Conservation (phyloP, 1,140 invertebrate genomes). For the Eupeodes corollae region DNA sequence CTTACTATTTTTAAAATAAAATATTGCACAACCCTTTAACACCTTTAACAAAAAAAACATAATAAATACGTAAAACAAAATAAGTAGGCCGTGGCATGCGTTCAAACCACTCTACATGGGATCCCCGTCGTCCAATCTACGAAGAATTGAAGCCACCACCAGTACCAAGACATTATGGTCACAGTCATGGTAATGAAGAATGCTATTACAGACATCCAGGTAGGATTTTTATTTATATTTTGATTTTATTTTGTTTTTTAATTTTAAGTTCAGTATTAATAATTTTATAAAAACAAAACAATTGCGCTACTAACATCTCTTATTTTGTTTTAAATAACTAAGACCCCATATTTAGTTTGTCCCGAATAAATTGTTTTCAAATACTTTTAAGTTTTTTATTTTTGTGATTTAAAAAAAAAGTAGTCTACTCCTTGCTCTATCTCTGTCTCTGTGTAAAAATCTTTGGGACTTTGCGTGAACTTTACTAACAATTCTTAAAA, state of each 20-base stretch:
- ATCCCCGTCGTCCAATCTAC: constrained; percentile 74
- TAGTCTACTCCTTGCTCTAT: too few species aligned
- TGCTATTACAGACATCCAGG: constrained; percentile 46
- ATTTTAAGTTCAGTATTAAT: neutral
- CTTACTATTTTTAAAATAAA: constrained; percentile 7
- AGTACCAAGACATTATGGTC: constrained; percentile 34
- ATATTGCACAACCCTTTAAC: constrained; percentile 6
- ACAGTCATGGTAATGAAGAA: constrained; percentile 44
- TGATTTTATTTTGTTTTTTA: constrained; percentile 1
- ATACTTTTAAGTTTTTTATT: too few species aligned
- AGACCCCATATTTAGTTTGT: too few species aligned
- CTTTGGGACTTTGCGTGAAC: too few species aligned
- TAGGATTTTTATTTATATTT: constrained; percentile 26
- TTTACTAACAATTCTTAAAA: too few species aligned
- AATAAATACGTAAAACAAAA: neutral
- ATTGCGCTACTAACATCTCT: too few species aligned
- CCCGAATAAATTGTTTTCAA: too few species aligned
- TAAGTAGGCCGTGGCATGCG: constrained; percentile 37
- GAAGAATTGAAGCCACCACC: constrained; percentile 62
- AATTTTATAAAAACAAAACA: neutral
- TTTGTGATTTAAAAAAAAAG: too few species aligned
- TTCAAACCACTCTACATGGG: constrained; percentile 70
- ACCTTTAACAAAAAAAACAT: neutral
- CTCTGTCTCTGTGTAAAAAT: too few species aligned
- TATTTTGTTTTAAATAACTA: neutral